Conservation (phyloP, 2,113 vertebrate genomes). For the Saguinus imperator region DNA sequence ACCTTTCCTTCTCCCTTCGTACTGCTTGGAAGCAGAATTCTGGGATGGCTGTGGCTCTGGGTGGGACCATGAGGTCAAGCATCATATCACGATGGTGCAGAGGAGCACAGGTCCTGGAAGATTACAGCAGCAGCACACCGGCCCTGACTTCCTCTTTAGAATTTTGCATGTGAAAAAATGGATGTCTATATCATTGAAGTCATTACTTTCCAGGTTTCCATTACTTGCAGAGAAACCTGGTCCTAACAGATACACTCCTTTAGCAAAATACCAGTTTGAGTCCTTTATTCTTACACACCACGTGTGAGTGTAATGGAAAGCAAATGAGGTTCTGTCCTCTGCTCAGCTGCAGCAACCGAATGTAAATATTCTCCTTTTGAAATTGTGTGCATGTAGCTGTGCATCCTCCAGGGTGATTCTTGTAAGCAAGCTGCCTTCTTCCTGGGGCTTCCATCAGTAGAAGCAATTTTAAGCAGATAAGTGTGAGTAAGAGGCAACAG, state of each 20-base stretch:
- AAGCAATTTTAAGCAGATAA: constrained; percentile 65
- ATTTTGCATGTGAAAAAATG: not conserved
- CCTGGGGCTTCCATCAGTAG: constrained; percentile 21
- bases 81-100: accelerated
- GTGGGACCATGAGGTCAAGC: not conserved
- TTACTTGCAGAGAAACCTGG: not conserved
- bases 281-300: not conserved
- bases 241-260: not conserved
- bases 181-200: not conserved
- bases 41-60: not conserved
- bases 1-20: not conserved
- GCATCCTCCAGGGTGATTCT: not conserved
- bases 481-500: constrained; percentile 33
- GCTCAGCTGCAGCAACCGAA: not conserved
- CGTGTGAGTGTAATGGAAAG: not conserved
- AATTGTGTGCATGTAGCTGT: not conserved
- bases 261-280: not conserved
- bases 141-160: not conserved
- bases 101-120: no score
- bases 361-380: constrained; percentile 25
- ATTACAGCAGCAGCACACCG: not conserved
- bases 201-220: not conserved
- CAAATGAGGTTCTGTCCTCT: not conserved
- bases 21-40: not conserved
- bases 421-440: constrained; percentile 51